phyloP scores from a whole-genome alignment of 2,888 invertebrate species.

The Lymantria monacha region DNA sequence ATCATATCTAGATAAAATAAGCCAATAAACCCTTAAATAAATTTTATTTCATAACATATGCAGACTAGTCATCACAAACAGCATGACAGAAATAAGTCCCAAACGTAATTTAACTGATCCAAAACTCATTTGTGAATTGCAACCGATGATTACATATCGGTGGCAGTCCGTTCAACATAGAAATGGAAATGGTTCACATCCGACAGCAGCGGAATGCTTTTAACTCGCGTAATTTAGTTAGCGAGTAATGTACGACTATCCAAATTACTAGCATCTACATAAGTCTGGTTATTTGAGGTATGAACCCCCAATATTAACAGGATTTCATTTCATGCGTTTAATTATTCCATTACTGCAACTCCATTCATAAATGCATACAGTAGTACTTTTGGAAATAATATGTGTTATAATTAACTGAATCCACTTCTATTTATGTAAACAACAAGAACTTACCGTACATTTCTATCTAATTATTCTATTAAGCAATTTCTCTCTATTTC shows the following conservation, averaged over 20 bases:
- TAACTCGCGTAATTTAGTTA: slow-evolving; percentile 79
- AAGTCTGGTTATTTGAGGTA: slow-evolving; percentile 43
- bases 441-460: too few relatives aligned
- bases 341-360: neutral
- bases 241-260: slow-evolving; percentile 78
- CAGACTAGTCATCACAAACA: too few relatives aligned
- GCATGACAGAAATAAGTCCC: slow-evolving; percentile 19
- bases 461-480: too few relatives aligned
- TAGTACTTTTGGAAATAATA: too few relatives aligned
- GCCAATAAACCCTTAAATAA: too few relatives aligned
- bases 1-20: too few relatives aligned
- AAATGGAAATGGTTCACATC: slow-evolving; percentile 61
- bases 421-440: too few relatives aligned
- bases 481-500: too few relatives aligned
- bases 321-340: neutral
- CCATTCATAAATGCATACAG: neutral
- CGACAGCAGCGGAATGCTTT: slow-evolving; percentile 72
- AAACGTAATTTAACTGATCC: slow-evolving; percentile 67
- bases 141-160: slow-evolving; percentile 58
- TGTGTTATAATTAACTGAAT: too few relatives aligned
- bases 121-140: slow-evolving; percentile 66
- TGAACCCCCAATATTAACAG: neutral
- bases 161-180: slow-evolving; percentile 48
- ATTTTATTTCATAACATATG: too few relatives aligned
- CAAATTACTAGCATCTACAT: slow-evolving; percentile 73